Percentiles rank a stretch among this genome's conserved stretches.
Conservation (phyloP, 2,113 vertebrate genomes). For the Nothocercus nigrocapillus region DNA sequence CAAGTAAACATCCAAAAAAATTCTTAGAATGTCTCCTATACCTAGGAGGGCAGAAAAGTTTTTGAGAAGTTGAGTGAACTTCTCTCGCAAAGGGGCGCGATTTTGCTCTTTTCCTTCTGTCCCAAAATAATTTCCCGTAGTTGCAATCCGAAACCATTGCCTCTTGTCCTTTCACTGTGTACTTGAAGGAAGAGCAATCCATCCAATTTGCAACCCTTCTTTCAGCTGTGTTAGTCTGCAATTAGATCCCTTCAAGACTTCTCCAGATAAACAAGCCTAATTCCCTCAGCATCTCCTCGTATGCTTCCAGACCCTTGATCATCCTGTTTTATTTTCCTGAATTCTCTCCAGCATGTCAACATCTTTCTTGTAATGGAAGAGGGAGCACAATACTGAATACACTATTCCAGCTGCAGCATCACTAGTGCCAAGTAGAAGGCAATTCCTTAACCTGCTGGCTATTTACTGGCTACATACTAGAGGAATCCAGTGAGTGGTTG, state of each 20-base stretch:
- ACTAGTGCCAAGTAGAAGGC: neutral
- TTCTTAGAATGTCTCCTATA: neutral
- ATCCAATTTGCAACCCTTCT: neutral
- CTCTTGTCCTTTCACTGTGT: neutral
- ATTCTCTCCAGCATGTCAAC: neutral
- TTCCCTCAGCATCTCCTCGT: neutral
- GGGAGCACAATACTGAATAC: neutral
- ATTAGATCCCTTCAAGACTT: accelerated
- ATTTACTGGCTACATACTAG: neutral
- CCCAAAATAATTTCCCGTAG: neutral
- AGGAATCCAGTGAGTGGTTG: neutral
- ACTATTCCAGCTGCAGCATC: neutral
- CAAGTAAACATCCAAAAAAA: neutral
- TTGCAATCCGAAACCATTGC: neutral
- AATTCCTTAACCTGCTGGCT: neutral
- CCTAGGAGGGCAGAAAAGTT: neutral
- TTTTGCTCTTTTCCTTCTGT: neutral
- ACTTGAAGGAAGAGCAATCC: neutral
- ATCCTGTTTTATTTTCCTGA: neutral
- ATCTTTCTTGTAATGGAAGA: neutral
- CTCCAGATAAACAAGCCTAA: neutral
- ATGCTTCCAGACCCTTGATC: accelerated
- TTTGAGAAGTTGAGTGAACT: neutral
- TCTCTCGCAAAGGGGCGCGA: neutral
- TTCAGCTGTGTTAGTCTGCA: neutral